A percentile compares a stretch with the other conserved stretches of the same genome.
phyloP scores from a whole-genome alignment of 1,140 invertebrate genomes.

The Archivesica marissinica region DNA sequence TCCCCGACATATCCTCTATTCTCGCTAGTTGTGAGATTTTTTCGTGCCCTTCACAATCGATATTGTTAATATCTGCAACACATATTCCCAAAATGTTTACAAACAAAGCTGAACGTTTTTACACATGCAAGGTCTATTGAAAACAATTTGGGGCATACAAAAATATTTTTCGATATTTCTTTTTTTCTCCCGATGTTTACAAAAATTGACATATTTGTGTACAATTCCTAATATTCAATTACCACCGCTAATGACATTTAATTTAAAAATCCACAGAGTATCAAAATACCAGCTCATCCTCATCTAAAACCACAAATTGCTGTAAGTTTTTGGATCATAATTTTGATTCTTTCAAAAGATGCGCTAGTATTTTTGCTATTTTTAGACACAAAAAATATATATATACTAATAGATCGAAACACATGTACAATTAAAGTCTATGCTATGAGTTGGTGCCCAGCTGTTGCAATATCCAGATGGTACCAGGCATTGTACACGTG shows the following conservation, averaged over 20 bases:
- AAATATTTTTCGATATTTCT: background rate
- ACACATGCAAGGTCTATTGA: background rate
- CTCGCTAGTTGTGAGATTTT: background rate
- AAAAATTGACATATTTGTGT: conserved; percentile 11
- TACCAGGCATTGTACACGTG: conserved; percentile 51
- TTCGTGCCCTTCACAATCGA: background rate
- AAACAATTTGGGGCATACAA: conserved; percentile 12
- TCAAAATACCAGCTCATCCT: conserved; percentile 22
- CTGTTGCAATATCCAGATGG: conserved; percentile 58
- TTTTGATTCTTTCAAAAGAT: conserved; percentile 17
- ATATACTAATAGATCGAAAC: background rate
- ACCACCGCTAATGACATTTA: conserved; percentile 40
- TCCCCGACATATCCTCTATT: no score
- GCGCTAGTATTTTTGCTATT: conserved; percentile 8
- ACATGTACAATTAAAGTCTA: conserved; percentile 53
- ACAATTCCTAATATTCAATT: conserved; percentile 7
- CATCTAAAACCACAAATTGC: background rate
- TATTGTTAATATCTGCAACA: background rate
- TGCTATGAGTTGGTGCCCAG: conserved; percentile 52
- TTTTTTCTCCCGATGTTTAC: conserved; percentile 25
- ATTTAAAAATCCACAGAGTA: conserved; percentile 14
- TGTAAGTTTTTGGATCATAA: background rate
- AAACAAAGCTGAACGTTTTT: background rate
- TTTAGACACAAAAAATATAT: conserved; percentile 36
- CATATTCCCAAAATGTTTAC: conserved; percentile 9